Percentiles rank a stretch among this genome's conserved stretches.
phyloP scores from a whole-genome alignment of 2,888 invertebrate species.

The Lepidonotus clava region DNA sequence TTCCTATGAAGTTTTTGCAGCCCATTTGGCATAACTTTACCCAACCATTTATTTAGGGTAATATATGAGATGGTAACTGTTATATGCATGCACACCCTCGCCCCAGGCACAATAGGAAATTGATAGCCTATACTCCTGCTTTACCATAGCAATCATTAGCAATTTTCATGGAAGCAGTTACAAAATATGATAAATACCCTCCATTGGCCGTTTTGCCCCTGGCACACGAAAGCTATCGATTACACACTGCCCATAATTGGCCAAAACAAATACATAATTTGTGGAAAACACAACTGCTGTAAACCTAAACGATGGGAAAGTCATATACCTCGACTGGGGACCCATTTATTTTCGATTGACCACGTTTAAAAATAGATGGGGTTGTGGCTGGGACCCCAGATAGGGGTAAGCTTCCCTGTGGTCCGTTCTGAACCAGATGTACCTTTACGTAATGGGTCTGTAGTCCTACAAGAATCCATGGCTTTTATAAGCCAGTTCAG shows the following conservation, averaged over 20 bases:
- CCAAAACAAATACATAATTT: slow-evolving; percentile 54
- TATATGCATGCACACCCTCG: neutral
- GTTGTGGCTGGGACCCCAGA: neutral
- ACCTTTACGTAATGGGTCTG: too few relatives aligned
- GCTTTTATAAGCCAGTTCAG: too few relatives aligned
- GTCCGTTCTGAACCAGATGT: too few relatives aligned
- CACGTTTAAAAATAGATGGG: neutral
- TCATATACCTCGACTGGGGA: neutral
- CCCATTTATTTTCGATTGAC: slow-evolving; percentile 50
- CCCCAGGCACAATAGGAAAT: neutral
- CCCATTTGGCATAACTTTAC: neutral
- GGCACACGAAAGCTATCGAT: slow-evolving; percentile 33
- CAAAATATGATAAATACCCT: slow-evolving; percentile 40
- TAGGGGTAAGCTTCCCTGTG: too few relatives aligned
- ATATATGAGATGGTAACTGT: too few relatives aligned
- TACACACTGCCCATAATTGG: slow-evolving; percentile 13
- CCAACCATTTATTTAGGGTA: neutral
- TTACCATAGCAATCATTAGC: slow-evolving; percentile 8
- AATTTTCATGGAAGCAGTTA: slow-evolving; percentile 39
- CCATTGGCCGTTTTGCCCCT: neutral
- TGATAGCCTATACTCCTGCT: neutral
- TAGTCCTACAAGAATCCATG: too few relatives aligned
- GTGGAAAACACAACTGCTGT: slow-evolving; percentile 20
- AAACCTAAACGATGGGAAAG: slow-evolving; percentile 50
- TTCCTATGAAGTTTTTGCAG: neutral